Evolutionary conservation across 2,797 vertebrate genomes (phyloP), one percentile per base, ranked within the genome.

Genomic region (Sphenodon punctatus): DNA sequence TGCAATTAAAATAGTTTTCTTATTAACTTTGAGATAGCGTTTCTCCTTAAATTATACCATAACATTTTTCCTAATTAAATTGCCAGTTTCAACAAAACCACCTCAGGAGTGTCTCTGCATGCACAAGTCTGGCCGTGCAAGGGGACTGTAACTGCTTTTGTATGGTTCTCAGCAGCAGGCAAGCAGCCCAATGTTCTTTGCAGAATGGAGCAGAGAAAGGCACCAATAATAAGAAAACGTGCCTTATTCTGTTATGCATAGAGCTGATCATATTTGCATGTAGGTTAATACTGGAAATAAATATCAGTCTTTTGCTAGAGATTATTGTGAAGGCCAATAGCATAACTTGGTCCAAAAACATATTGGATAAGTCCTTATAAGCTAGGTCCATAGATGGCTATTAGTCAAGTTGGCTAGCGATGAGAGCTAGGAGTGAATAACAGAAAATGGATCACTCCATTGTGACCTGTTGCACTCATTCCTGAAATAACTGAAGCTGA

Each of bases 1-100:
- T 0, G 1, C 71, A 91, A 95, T 96, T 95, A 94, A 94, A 94
- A 93, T 91, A 87, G 74, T 94, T 94, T 78, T 90, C 87, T 91
- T 92, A 89, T 94, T 94, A 95, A 90, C 75, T 89, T 86, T 20
- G 69, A 87, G 93, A 90, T 91, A 59, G 90, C 42, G 7, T 78
- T 88, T 71, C 93, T 76, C 88, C 75, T 75, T 68, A 93, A 94
- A 90, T 93, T 89, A 89, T 67, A 80, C 36, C 3, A 87, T 10
- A 71, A 87, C 55, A 6, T 76, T 88, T 72, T 88, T 43, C 5
- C 73, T 94, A 88, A 93, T 95, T 95, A 92, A 91, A 65, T 92
- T 93, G 77, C 90, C 81, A 82, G 84, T 93, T 93, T 25, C 63
- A 92, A 84, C 91, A 93, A 43, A 89, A 86, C 65, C 19, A 39